Conservation (phyloP, 1,140 invertebrate species). For the Rhynchophorus ferrugineus region DNA sequence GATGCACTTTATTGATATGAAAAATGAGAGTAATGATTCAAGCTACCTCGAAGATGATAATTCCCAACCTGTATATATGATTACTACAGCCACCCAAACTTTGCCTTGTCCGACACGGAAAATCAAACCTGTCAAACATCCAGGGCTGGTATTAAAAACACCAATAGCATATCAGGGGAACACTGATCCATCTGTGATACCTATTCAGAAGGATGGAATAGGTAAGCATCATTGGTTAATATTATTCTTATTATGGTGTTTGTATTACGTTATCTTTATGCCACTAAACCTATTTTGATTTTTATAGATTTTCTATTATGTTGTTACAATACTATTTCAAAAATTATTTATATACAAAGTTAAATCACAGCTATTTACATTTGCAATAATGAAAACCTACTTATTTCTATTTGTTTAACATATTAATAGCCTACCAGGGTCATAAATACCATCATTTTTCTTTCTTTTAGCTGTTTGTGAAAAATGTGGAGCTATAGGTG, state of each 20-base stretch:
- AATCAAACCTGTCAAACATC: constrained; percentile 68
- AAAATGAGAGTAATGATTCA: constrained; percentile 39
- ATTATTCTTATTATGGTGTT: not conserved
- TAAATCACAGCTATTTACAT: too few species aligned
- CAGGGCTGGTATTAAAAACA: constrained; percentile 66
- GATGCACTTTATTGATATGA: constrained; percentile 37
- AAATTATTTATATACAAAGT: too few species aligned
- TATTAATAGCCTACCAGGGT: too few species aligned
- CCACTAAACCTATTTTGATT: not conserved
- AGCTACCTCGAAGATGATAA: constrained; percentile 38
- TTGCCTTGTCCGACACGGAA: constrained; percentile 51
- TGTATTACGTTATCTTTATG: too few species aligned
- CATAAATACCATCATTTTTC: constrained; percentile 9
- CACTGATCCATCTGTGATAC: constrained; percentile 69
- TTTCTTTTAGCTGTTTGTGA: constrained; percentile 69
- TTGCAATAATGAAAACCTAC: too few species aligned
- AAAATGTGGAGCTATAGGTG: constrained; percentile 81
- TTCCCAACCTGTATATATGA: constrained; percentile 44
- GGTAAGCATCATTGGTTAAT: constrained; percentile 47
- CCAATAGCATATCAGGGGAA: constrained; percentile 73
- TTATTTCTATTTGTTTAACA: too few species aligned
- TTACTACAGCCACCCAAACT: constrained; percentile 49
- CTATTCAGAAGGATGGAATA: constrained; percentile 75
- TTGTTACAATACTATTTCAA: not conserved
- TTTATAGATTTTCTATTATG: not conserved